A percentile compares a stretch with the other conserved stretches of the same genome.
These are phyloP conservation scores for Cuculus canorus DNA, from an alignment of 2,797 vertebrate species.

Conservation along the genomic window DNA sequence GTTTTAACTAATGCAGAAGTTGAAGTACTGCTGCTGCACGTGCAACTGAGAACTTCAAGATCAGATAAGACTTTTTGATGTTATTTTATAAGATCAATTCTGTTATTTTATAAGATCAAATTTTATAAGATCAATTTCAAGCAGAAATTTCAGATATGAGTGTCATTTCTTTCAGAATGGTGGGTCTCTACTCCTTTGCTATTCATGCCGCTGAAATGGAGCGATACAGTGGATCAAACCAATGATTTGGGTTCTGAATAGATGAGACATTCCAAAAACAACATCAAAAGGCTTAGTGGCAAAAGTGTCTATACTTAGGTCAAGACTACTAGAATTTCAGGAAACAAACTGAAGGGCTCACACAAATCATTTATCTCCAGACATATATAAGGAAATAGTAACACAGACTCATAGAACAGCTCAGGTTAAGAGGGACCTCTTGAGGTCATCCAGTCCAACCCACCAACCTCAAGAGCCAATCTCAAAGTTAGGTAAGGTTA, in stretches of 20 bases:
- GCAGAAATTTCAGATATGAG: not conserved
- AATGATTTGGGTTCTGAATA: not conserved
- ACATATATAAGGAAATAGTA: not conserved
- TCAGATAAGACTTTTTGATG: not conserved
- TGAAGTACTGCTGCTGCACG: not conserved
- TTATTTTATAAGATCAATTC: not conserved
- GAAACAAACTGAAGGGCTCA: constrained; percentile 24
- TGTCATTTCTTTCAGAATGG: not conserved
- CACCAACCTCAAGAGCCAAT: not conserved
- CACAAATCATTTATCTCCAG: not conserved
- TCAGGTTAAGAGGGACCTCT: not conserved
- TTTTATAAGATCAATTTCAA: not conserved
- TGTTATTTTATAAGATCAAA: not conserved
- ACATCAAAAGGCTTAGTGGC: not conserved
- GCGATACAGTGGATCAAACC: not conserved
- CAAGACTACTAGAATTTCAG: constrained; percentile 54
- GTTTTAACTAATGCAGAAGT: not conserved
- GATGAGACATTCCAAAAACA: not conserved
- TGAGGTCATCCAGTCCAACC: not conserved
- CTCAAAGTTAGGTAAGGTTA: not conserved
- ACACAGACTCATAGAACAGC: not conserved
- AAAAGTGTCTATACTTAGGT: not conserved
- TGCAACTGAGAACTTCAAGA: not conserved
- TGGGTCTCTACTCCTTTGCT: not conserved
- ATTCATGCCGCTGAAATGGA: not conserved